A percentile compares a stretch with the other conserved stretches of the same genome.
phyloP scores from a whole-genome alignment of 2,888 invertebrate genomes.

The Drosophila merina region DNA sequence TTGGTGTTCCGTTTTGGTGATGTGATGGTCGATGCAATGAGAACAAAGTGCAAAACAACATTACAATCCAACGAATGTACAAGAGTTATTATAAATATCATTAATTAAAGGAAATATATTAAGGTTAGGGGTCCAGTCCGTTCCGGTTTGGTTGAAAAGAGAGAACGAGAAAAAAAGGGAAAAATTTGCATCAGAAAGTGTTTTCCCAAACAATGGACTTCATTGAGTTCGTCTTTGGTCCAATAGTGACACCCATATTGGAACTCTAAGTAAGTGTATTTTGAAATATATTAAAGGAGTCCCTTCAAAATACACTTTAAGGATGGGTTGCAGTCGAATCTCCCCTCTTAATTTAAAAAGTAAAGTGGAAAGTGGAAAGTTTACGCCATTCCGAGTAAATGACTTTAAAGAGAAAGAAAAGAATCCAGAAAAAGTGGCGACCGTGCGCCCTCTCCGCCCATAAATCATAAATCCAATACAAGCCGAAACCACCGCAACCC shows the following conservation, averaged over 20 bases:
- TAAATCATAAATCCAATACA: slow-evolving; percentile 32
- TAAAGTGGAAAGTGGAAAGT: background rate
- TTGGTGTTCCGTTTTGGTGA: slow-evolving; percentile 26
- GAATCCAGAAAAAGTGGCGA: background rate
- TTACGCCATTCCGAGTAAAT: background rate
- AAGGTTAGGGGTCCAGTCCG: slow-evolving; percentile 7
- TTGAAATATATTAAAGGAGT: too few relatives aligned
- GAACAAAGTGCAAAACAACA: slow-evolving; percentile 60
- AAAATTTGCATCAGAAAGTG: slow-evolving; percentile 50
- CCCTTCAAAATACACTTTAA: too few relatives aligned
- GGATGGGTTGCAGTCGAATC: too few relatives aligned
- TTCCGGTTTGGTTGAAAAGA: slow-evolving; percentile 39
- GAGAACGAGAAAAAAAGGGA: slow-evolving; percentile 51
- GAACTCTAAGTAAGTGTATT: too few relatives aligned
- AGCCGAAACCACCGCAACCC: slow-evolving; percentile 39
- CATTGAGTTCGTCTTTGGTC: background rate
- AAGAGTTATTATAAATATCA: slow-evolving; percentile 15
- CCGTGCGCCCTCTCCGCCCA: slow-evolving; percentile 8
- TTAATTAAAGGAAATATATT: slow-evolving; percentile 7
- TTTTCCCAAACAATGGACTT: background rate
- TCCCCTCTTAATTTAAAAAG: background rate
- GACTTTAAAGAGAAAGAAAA: background rate
- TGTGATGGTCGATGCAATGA: slow-evolving; percentile 24
- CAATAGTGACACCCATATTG: background rate
- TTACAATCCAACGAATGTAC: slow-evolving; percentile 49